phyloP scores from a whole-genome alignment of 2,113 vertebrate species.

The Strix aluco region DNA sequence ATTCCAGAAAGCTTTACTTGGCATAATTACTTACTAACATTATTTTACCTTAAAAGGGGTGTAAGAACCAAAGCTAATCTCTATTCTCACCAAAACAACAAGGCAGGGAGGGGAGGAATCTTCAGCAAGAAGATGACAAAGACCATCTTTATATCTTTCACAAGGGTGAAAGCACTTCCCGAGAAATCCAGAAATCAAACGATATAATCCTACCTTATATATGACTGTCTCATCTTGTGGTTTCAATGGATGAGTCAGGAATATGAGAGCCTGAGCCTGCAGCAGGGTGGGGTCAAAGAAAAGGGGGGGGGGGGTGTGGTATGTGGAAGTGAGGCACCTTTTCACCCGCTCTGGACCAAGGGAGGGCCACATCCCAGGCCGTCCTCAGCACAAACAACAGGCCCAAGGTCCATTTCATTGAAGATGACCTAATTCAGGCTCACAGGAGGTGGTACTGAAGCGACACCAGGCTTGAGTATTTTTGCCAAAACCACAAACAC shows the following conservation, averaged over 20 bases:
- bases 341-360: background rate
- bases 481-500: background rate
- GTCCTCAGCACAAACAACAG: background rate
- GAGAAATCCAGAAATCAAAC: background rate
- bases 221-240: no score
- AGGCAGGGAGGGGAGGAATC: background rate
- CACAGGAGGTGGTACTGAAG: background rate
- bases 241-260: no score
- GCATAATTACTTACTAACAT: background rate
- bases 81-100: background rate
- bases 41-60: slow-evolving; percentile 12
- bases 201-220: background rate
- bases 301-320: background rate
- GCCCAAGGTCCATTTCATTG: background rate
- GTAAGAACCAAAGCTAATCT: background rate
- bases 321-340: background rate
- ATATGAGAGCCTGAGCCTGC: background rate
- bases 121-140: background rate
- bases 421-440: background rate
- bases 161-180: background rate
- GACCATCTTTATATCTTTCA: background rate
- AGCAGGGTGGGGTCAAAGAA: background rate
- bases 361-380: background rate
- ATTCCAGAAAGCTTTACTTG: background rate
- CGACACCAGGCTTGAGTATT: background rate